Base-by-base conservation (phyloP, 2,888 invertebrate genomes). In the Campoletis raptor region DNA sequence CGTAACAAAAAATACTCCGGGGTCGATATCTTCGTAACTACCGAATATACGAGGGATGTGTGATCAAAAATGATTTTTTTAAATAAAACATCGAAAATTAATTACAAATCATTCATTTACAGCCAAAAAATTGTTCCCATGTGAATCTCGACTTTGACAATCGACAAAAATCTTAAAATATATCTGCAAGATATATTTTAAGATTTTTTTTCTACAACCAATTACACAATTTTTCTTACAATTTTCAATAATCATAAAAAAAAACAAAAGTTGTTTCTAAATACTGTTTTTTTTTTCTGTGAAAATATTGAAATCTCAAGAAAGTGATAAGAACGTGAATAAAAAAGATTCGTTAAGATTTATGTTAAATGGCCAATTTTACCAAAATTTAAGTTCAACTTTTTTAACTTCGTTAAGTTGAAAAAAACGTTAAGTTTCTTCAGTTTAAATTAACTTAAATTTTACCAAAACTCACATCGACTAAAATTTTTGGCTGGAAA, bases 21-120 rank as follows among this genome's bases (percentile, higher is more conserved):
- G 48, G 45, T 40, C 24, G 30, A 70, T 73, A 67, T 78, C 74
- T 52, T 80, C 72, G 57, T 48, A 80, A 80, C 80, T 81, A 83
- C 45, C 74, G 79, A 70, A 70, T 66, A 74, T 73, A 57, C 36
- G 36, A 37, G 21, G 61, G 73, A 36, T 12, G 21, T n/a, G 10
- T 30, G 72, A 54, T 36, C 36, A n/a, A 37, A 15, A 37, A 21
- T 37, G 9, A 9, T 54, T 21, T 48, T 21, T n/a, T n/a, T n/a
- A 0, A 36, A 37, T 36, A 48, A 54, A n/a, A 48, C 36, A 5
- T 54, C 37, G 18, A 72, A 12, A 15, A 30, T 21, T 10, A 12
- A 4, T 15, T 12, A 61, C 30, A 3, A 30, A 30, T 30, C 30
- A 24, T 30, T 30, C 30, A 15, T 24, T 57, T 12, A 24, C 5